Percentiles rank a stretch among this genome's conserved stretches.
phyloP scores from a whole-genome alignment of 1,140 invertebrate genomes.

The Phymorhynchus buccinoides region DNA sequence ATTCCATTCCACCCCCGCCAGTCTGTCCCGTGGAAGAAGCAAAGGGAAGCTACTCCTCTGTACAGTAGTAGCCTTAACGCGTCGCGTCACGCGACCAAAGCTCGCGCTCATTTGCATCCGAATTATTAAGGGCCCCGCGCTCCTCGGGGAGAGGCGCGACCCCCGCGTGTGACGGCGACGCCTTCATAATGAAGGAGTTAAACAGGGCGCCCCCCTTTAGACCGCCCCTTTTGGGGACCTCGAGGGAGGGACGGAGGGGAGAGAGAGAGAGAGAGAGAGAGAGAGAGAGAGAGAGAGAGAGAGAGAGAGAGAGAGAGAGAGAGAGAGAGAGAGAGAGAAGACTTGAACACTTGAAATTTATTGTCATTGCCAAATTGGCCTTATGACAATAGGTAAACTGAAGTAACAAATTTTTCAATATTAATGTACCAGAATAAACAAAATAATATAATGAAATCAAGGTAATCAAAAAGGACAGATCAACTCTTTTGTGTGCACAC shows the following conservation, averaged over 20 bases:
- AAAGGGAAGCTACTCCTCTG: not conserved
- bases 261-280: too few relatives aligned
- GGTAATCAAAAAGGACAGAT: too few relatives aligned
- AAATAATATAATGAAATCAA: too few relatives aligned
- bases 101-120: slow-evolving; percentile 35
- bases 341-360: too few relatives aligned
- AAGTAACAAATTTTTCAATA: too few relatives aligned
- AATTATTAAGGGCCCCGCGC: slow-evolving; percentile 1
- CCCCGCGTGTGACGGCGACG: not conserved
- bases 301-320: too few relatives aligned
- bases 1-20: not conserved
- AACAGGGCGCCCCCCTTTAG: slow-evolving; percentile 19
- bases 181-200: slow-evolving; percentile 31
- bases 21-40: not conserved
- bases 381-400: too few relatives aligned
- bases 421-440: too few relatives aligned
- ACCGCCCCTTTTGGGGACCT: not conserved
- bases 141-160: not conserved
- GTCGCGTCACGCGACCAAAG: slow-evolving; percentile 26
- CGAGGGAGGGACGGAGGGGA: not conserved
- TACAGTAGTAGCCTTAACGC: not conserved
- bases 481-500: too few relatives aligned
- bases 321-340: too few relatives aligned
- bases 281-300: too few relatives aligned
- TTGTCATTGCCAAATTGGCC: too few relatives aligned